Evolutionary conservation across 1,140 invertebrate genomes (phyloP), one percentile per base, ranked within the genome.

Genomic region (Drosophila sproati): DNA sequence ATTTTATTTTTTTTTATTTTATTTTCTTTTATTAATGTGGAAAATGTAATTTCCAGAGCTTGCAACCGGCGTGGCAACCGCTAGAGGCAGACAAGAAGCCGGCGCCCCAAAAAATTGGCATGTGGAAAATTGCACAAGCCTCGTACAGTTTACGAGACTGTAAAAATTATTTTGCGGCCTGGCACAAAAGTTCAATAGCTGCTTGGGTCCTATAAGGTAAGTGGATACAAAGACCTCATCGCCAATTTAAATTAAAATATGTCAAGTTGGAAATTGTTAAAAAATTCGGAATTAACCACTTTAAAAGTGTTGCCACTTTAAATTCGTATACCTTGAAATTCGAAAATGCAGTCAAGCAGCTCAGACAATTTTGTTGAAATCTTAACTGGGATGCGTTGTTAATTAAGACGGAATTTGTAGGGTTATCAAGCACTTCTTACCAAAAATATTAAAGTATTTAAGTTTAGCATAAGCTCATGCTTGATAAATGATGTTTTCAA

Each of bases 21-120:
- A 67, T 82, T 87, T 88, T 45, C 62, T 64, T 71, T 87, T 88
- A 82, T 87, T 87, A 89, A 87, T 83, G 70, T 82, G 70, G 54
- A 87, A 88, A 87, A 89, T 83, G 77, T 83, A 87, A 87, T 83
- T 87, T 88, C 73, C 80, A 71, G 77, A 73, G 78, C 82, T 82
- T 82, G 78, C 67, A 78, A 70, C 67, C 72, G 66, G 69, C 62
- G 56, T 75, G 48, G 43, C n/a, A 52, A 37, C 45, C 12, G 12
- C 37, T 4, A 32, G 37, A 8, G 28, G 28, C 48, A 47, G 59
- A 31, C 28, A 29, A 34, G 57, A 52, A 39, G 50, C 73, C 67
- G 47, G 34, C 29, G 57, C 12, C 55, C 62, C 41, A 56, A 73
- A 60, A 78, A 81, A 80, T 82, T 72, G 70, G 70, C 83, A 82